Percentiles rank a stretch among this genome's conserved stretches.
These are phyloP conservation scores for Tenebrio molitor DNA, from an alignment of 1,140 invertebrate genomes.

Conservation along the genomic window DNA sequence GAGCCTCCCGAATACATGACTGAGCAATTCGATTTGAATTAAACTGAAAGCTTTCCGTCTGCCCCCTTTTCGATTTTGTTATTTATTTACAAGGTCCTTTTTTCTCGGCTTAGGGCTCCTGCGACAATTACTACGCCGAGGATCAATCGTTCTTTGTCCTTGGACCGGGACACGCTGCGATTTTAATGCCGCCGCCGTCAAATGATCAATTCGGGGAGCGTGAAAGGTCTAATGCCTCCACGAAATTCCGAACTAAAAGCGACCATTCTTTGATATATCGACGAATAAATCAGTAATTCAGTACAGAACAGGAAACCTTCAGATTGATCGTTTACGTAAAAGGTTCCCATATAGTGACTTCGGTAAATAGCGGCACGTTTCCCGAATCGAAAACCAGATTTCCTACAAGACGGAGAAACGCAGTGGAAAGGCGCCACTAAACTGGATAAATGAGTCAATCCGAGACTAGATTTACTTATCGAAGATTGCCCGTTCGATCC, in stretches of 20 bases:
- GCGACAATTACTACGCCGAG: not conserved
- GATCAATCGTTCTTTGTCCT: too few relatives aligned
- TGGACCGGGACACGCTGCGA: not conserved
- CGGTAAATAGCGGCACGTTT: slow-evolving; percentile 50
- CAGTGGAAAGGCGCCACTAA: slow-evolving; percentile 30
- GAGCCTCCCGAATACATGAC: not conserved
- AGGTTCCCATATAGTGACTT: slow-evolving; percentile 47
- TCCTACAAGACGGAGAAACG: slow-evolving; percentile 19
- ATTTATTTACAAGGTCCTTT: slow-evolving; percentile 13
- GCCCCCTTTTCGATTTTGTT: not conserved
- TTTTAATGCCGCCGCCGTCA: not conserved
- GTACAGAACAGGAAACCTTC: slow-evolving; percentile 46
- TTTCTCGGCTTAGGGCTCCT: too few relatives aligned
- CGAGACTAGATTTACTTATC: slow-evolving; percentile 38
- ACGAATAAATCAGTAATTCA: slow-evolving; percentile 51
- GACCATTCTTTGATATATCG: slow-evolving; percentile 45
- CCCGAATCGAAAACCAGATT: slow-evolving; percentile 48
- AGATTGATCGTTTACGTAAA: slow-evolving; percentile 54
- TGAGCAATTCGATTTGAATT: slow-evolving; percentile 27
- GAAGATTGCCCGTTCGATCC: slow-evolving; percentile 8
- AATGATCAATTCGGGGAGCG: not conserved
- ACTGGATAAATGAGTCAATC: slow-evolving; percentile 41
- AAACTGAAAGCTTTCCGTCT: not conserved
- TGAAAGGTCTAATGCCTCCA: not conserved
- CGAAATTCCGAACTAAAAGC: slow-evolving; percentile 21